Evolutionary conservation across 1,140 invertebrate genomes (phyloP).

Genomic region (Wiebesia pumilae): DNA sequence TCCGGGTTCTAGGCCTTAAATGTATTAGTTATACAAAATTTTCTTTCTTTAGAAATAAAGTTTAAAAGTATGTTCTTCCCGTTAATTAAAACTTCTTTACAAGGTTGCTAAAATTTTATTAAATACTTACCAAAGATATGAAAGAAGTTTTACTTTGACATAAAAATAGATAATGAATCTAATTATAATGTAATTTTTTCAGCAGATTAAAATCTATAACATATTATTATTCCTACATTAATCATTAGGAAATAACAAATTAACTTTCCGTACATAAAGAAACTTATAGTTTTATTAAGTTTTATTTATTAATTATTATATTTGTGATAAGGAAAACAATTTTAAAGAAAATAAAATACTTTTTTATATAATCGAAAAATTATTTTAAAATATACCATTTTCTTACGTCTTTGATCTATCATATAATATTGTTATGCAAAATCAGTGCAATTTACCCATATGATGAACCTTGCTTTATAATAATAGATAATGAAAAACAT

Average conservation of each 20-base stretch:
- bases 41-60: background rate
- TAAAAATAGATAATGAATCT: background rate
- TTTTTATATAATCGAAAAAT: background rate
- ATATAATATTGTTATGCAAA: background rate
- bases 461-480: background rate
- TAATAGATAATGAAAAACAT: background rate
- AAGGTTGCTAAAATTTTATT: background rate
- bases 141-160: background rate
- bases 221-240: background rate
- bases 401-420: slow-evolving; percentile 3
- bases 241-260: background rate
- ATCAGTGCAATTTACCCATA: background rate
- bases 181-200: slow-evolving; percentile 8
- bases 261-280: background rate
- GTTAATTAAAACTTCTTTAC: background rate
- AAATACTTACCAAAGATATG: background rate
- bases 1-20: background rate
- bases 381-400: background rate
- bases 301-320: background rate
- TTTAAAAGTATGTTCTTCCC: background rate
- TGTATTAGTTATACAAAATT: background rate
- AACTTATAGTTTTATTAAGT: background rate
- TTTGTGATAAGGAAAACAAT: background rate
- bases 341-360: background rate
- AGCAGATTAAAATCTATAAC: background rate